Conservation (phyloP, 2,113 vertebrate species). For the Pimephales promelas region DNA sequence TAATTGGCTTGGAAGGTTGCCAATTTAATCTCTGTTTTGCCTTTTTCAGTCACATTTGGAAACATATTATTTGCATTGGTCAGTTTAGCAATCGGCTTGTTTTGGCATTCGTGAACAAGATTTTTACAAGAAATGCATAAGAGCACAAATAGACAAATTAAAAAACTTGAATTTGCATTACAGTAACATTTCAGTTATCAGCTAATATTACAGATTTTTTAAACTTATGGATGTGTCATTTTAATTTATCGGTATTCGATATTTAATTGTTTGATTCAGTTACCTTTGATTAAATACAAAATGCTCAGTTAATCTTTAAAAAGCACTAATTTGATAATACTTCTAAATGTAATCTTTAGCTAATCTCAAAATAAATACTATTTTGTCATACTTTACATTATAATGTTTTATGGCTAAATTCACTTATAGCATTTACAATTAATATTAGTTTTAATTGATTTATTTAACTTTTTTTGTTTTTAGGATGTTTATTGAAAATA, state of each 20-base stretch:
- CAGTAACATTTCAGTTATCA: too few relatives aligned
- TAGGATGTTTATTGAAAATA: background rate
- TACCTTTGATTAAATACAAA: too few relatives aligned
- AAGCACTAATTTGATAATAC: background rate
- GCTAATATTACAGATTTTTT: too few relatives aligned
- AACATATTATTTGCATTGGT: background rate
- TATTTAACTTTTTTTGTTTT: too few relatives aligned
- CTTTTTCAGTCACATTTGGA: slow-evolving; percentile 3
- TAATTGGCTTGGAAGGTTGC: background rate
- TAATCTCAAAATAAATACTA: background rate
- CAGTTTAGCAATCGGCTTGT: background rate
- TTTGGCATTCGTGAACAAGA: background rate
- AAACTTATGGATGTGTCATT: too few relatives aligned
- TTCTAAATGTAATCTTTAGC: background rate
- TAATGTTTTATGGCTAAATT: background rate
- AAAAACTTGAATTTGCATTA: background rate
- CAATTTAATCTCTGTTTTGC: background rate
- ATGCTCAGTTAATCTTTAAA: too few relatives aligned
- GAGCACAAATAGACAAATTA: background rate
- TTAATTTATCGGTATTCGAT: too few relatives aligned
- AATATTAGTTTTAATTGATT: too few relatives aligned
- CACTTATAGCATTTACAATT: background rate
- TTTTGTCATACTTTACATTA: background rate
- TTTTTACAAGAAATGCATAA: background rate
- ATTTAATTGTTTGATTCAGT: too few relatives aligned